These are phyloP conservation scores for Macrochelys suwanniensis DNA, from an alignment of 2,797 vertebrate species.

Conservation along the genomic window DNA sequence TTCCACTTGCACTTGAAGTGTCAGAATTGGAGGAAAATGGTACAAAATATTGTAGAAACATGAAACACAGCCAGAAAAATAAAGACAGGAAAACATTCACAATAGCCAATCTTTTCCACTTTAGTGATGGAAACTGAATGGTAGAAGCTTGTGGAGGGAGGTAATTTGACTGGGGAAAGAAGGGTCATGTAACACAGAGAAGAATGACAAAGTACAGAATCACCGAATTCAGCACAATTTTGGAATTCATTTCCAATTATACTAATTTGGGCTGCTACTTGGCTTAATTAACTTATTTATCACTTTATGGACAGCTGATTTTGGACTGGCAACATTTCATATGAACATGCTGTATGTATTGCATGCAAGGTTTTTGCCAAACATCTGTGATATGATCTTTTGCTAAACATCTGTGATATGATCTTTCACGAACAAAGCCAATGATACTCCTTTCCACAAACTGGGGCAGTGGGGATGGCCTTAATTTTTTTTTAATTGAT, in stretches of 20 bases:
- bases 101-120: rapidly evolving
- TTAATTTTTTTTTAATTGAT: slow-evolving; percentile 44
- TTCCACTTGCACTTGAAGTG: slow-evolving; percentile 54
- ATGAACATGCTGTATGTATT: neutral
- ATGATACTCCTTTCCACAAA: neutral
- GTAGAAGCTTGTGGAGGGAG: rapidly evolving
- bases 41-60: neutral
- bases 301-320: neutral
- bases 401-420: neutral
- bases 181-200: neutral
- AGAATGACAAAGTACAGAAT: neutral
- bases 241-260: neutral
- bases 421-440: neutral
- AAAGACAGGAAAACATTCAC: neutral
- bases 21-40: neutral
- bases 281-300: neutral
- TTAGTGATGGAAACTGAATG: neutral
- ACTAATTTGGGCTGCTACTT: rapidly evolving
- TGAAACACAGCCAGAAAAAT: neutral
- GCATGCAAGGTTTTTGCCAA: neutral
- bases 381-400: neutral
- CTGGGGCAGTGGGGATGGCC: neutral
- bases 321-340: neutral
- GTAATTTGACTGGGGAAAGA: rapidly evolving
- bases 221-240: rapidly evolving